Percentiles rank a stretch among this genome's conserved stretches.
Conservation (phyloP, 2,888 invertebrate genomes). For the Microplitis manilae region DNA sequence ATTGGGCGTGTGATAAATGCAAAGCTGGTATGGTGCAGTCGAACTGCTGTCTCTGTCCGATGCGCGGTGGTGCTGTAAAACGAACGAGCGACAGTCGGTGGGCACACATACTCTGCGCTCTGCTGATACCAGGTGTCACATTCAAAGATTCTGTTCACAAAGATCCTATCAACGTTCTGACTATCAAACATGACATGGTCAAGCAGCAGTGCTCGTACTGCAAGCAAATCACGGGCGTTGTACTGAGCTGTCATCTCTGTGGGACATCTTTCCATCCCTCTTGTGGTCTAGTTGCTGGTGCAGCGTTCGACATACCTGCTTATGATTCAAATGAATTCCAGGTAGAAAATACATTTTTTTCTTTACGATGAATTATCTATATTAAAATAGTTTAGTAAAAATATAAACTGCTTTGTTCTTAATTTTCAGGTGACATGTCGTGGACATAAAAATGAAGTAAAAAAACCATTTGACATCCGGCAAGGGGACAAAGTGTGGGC, state of each 20-base stretch:
- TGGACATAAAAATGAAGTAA: slow-evolving; percentile 61
- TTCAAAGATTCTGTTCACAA: slow-evolving; percentile 72
- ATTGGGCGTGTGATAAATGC: slow-evolving; percentile 72
- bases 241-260: slow-evolving; percentile 73
- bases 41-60: slow-evolving; percentile 74
- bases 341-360: slow-evolving; percentile 49
- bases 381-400: not conserved
- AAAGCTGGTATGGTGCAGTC: slow-evolving; percentile 64
- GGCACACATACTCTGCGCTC: slow-evolving; percentile 79
- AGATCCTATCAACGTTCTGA: slow-evolving; percentile 67
- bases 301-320: slow-evolving; percentile 65
- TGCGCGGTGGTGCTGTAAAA: slow-evolving; percentile 78
- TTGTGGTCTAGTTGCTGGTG: slow-evolving; percentile 75
- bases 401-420: not conserved
- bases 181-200: slow-evolving; percentile 57
- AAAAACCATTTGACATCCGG: slow-evolving; percentile 62
- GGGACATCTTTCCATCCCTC: slow-evolving; percentile 75
- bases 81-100: slow-evolving; percentile 77
- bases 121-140: slow-evolving; percentile 77
- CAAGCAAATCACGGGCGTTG: slow-evolving; percentile 67
- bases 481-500: slow-evolving; percentile 75
- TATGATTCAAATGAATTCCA: slow-evolving; percentile 62
- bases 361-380: not conserved
- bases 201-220: slow-evolving; percentile 68
- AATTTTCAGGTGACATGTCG: slow-evolving; percentile 63